Evolutionary conservation across 2,113 vertebrate genomes (phyloP).

Genomic region (Paradoxurus hermaphroditus): DNA sequence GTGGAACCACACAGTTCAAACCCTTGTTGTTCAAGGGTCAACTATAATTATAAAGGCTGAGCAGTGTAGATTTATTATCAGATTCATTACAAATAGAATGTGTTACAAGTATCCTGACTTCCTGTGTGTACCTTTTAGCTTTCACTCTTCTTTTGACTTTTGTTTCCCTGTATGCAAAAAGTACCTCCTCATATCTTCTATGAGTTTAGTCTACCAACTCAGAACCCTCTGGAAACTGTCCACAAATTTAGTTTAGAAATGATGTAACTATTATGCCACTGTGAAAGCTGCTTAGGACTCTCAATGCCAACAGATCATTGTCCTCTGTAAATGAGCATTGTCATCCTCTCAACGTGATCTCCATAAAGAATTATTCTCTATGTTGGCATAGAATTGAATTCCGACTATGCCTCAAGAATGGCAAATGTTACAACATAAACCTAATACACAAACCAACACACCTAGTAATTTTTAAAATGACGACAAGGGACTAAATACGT

Average conservation of each 20-base stretch:
- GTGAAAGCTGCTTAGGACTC: neutral
- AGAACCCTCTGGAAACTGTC: neutral
- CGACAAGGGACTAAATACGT: neutral
- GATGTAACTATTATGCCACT: neutral
- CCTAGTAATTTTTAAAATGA: slow-evolving; percentile 16
- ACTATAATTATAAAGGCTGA: neutral
- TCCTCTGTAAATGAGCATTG: neutral
- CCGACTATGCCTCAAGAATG: neutral
- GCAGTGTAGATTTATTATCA: neutral
- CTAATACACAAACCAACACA: neutral
- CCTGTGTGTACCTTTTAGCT: neutral
- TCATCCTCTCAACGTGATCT: neutral
- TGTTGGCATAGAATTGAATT: neutral
- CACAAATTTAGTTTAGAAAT: neutral
- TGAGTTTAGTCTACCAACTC: neutral
- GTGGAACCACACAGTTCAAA: neutral
- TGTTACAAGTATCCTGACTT: neutral
- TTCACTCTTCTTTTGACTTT: neutral
- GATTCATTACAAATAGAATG: neutral
- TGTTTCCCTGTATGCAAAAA: neutral
- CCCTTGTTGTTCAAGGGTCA: neutral
- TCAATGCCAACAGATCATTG: neutral
- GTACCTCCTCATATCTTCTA: neutral
- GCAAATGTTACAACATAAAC: neutral
- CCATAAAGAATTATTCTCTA: neutral